phyloP scores from a whole-genome alignment of 2,113 vertebrate genomes.

The Nyctereutes procyonoides region DNA sequence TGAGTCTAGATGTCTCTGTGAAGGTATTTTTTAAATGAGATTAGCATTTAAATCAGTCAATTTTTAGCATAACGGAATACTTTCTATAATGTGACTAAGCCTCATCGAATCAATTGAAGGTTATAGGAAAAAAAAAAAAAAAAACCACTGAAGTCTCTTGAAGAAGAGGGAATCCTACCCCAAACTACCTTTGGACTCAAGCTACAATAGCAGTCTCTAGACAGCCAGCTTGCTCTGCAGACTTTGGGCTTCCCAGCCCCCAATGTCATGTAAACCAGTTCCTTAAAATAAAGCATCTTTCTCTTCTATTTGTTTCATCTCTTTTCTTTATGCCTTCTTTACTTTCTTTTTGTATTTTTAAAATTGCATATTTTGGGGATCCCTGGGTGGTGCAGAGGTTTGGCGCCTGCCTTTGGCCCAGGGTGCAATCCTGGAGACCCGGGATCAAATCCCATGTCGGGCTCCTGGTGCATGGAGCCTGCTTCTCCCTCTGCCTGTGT shows the following conservation, averaged over 20 bases:
- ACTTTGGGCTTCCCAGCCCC: neutral
- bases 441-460: too few species aligned
- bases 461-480: too few species aligned
- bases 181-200: neutral
- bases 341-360: neutral
- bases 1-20: neutral
- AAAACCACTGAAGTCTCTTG: neutral
- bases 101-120: neutral
- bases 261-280: neutral
- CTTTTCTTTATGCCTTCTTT: neutral
- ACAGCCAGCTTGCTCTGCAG: neutral
- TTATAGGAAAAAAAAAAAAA: neutral
- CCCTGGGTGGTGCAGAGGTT: too few species aligned
- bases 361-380: neutral
- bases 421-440: too few species aligned
- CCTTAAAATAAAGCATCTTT: neutral
- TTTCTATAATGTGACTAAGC: neutral
- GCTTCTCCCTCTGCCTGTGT: too few species aligned
- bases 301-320: neutral
- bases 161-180: neutral
- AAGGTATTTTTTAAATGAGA: neutral
- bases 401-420: too few species aligned
- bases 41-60: neutral
- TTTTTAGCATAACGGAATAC: neutral
- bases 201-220: neutral